Evolutionary conservation across 2,888 invertebrate genomes (phyloP).

Genomic region (Apamea epomidion): DNA sequence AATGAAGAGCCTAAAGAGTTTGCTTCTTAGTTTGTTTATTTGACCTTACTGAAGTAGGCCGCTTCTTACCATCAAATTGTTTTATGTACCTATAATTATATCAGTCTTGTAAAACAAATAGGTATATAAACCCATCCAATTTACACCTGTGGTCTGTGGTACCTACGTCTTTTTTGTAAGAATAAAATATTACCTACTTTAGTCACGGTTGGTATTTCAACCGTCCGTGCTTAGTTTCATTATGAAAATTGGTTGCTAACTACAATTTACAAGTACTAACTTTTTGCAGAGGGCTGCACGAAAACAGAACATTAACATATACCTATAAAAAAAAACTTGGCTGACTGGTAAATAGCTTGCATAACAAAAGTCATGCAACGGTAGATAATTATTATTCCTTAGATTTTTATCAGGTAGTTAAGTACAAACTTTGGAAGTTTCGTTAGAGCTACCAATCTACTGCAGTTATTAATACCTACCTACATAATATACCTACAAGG

Average conservation of each 20-base stretch:
- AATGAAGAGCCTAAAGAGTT: background rate
- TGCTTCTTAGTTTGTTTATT: slow-evolving; percentile 9
- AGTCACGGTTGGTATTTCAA: slow-evolving; percentile 34
- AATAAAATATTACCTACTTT: slow-evolving; percentile 21
- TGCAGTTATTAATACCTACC: background rate
- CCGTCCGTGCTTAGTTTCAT: slow-evolving; percentile 60
- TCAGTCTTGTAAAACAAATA: slow-evolving; percentile 1
- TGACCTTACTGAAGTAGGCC: background rate
- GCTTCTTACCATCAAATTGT: slow-evolving; percentile 13
- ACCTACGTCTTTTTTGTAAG: background rate
- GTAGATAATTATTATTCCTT: slow-evolving; percentile 17
- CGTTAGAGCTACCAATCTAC: background rate
- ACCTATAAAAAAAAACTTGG: slow-evolving; percentile 24
- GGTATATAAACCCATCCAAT: background rate
- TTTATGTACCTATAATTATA: background rate
- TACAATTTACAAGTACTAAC: slow-evolving; percentile 57
- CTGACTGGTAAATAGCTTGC: slow-evolving; percentile 29
- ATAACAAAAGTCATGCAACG: slow-evolving; percentile 48
- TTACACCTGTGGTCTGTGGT: background rate
- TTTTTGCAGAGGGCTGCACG: slow-evolving; percentile 53
- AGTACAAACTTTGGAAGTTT: background rate
- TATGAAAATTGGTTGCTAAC: slow-evolving; percentile 63
- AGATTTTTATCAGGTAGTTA: background rate
- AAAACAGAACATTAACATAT: slow-evolving; percentile 57
- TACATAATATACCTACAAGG: background rate